phyloP scores from a whole-genome alignment of 2,797 vertebrate genomes.

The Okamejei kenojei region DNA sequence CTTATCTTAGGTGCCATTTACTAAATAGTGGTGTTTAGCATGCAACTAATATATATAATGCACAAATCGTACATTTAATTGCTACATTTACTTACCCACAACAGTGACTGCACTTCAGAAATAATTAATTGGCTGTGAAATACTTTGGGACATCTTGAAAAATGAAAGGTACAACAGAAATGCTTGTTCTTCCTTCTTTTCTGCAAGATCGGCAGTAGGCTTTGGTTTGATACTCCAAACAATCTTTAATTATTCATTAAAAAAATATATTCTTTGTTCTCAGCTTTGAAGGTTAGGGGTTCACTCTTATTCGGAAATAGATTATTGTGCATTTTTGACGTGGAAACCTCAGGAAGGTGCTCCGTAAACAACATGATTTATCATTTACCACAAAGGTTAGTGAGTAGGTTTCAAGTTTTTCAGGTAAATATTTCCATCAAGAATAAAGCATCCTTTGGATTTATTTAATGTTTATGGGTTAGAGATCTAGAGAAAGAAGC shows the following conservation, averaged over 20 bases:
- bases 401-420: background rate
- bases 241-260: background rate
- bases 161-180: background rate
- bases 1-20: background rate
- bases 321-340: background rate
- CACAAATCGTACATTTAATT: background rate
- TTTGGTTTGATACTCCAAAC: background rate
- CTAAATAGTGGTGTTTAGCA: background rate
- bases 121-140: background rate
- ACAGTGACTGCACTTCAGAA: background rate
- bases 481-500: background rate
- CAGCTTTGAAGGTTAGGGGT: background rate
- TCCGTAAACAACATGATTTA: background rate
- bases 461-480: background rate
- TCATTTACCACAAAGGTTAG: background rate
- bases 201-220: background rate
- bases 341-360: background rate
- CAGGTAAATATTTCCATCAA: background rate
- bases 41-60: background rate
- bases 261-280: background rate
- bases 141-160: background rate
- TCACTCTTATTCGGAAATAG: background rate
- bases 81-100: background rate
- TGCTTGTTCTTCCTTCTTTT: background rate
- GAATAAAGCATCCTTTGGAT: background rate